Evolutionary conservation across 2,888 invertebrate genomes (phyloP).

Genomic region (Caenorhabditis sp.): DNA sequence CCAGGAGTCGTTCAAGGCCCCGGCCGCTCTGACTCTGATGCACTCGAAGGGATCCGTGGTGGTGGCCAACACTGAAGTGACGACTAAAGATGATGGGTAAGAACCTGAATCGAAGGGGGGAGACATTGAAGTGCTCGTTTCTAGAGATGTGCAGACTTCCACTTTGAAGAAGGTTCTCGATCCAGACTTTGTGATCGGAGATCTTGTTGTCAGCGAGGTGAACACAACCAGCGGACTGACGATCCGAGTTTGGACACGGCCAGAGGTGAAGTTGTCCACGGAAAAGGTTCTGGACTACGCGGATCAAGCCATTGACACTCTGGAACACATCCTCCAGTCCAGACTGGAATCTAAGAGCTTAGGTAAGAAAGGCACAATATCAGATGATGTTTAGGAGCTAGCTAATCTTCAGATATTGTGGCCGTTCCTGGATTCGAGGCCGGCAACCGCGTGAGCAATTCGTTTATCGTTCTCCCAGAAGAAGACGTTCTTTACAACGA

Average conservation of each 20-base stretch:
- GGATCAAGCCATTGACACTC: constrained; percentile 79
- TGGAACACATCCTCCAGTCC: constrained; percentile 88
- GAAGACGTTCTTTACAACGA: constrained; percentile 84
- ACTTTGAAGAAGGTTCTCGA: constrained; percentile 40
- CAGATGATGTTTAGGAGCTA: neutral
- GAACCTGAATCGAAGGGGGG: no score
- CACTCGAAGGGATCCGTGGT: constrained; percentile 45
- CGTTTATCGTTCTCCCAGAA: constrained; percentile 87
- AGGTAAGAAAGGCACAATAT: constrained; percentile 82
- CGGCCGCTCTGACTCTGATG: constrained; percentile 45
- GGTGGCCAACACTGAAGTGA: constrained; percentile 41
- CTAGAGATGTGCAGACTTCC: constrained; percentile 28
- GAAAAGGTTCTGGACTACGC: constrained; percentile 83
- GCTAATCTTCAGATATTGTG: constrained; percentile 83
- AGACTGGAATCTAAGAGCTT: constrained; percentile 90
- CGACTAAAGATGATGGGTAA: constrained; percentile 41
- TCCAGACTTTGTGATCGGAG: constrained; percentile 57
- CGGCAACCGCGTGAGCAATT: constrained; percentile 96
- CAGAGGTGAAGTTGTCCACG: constrained; percentile 85
- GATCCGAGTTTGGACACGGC: constrained; percentile 81
- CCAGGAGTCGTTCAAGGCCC: constrained; percentile 51
- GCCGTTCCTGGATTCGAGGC: constrained; percentile 89
- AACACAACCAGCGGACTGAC: constrained; percentile 43
- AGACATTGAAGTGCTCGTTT: neutral
- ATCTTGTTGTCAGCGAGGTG: constrained; percentile 30